These are phyloP conservation scores for Leptoclinus maculatus DNA, from an alignment of 2,797 vertebrate species.

Conservation along the genomic window DNA sequence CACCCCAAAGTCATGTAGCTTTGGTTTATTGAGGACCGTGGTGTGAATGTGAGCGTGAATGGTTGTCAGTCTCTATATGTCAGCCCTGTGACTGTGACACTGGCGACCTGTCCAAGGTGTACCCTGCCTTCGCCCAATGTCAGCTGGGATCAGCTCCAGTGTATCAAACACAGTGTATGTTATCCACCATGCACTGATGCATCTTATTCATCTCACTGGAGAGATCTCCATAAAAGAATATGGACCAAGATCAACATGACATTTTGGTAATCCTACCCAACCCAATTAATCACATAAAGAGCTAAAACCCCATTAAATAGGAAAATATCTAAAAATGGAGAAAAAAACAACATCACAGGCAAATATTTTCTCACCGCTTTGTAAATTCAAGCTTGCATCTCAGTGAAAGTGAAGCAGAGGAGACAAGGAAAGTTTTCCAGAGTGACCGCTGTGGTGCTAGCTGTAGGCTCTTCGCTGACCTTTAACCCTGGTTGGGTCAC, in stretches of 20 bases:
- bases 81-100: neutral
- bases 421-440: slow-evolving; percentile 46
- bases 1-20: neutral
- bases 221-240: neutral
- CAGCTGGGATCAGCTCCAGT: neutral
- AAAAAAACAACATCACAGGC: neutral
- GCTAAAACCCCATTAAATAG: neutral
- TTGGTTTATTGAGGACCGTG: neutral
- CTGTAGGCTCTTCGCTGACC: slow-evolving; percentile 58
- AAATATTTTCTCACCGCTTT: slow-evolving; percentile 4
- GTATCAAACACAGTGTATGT: neutral
- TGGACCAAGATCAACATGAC: too few species aligned
- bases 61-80: neutral
- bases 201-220: neutral
- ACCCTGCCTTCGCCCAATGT: neutral
- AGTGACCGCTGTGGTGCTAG: slow-evolving; percentile 40
- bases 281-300: neutral
- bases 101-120: neutral
- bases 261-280: neutral
- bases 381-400: slow-evolving; percentile 14
- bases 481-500: slow-evolving; percentile 55
- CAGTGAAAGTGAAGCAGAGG: slow-evolving; percentile 28
- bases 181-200: neutral
- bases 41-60: neutral
- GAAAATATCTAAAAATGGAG: neutral